Evolutionary conservation across 2,888 invertebrate species (phyloP), one percentile per base, ranked within the genome.

Genomic region (Timema podura): DNA sequence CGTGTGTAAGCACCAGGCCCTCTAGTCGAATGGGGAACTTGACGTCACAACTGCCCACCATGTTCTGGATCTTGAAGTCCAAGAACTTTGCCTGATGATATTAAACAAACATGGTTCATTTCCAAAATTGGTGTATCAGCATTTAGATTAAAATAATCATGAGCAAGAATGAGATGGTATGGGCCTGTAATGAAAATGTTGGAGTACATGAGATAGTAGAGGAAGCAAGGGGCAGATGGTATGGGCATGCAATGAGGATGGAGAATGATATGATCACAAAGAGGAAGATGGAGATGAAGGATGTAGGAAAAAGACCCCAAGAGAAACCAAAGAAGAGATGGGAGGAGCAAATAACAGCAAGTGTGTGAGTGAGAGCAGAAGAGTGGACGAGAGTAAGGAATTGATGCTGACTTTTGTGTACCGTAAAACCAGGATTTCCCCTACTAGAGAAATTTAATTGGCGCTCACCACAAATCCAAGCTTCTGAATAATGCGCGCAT

Each of bases 401-500:
- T 1, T 13, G 51, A 13, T 51, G 51, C 13, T 3, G 51, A 51
- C 51, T 13, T 11, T 13, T n/a, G 2, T n/a, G 3, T 51, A 51
- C 51, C n/a, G 3, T 2, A 51, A 2, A 13, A 13, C 13, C 13
- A 13, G n/a, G 3, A 13, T 11, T n/a, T 51, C n/a, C 3, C n/a
- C n/a, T 51, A 51, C 51, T n/a, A 51, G 0, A 59, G 44, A n/a
- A 16, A n/a, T 30, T 59, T 16, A 10, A 79, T 71, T 54, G 51
- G 11, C 74, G 80, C 84, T 80, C 77, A 87, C 89, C 5, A 86
- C 85, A 81, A 92, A 92, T 49, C 91, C 91, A 13, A 92, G 82
- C 78, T 92, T 92, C 79, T 93, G 92, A 64, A 93, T 90, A 77
- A 92, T 92, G 76, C 92, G 82, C 11, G 92, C 92, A 81, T 91